Base-by-base conservation (phyloP, 1,140 invertebrate genomes). In the Bombus waltoni region DNA sequence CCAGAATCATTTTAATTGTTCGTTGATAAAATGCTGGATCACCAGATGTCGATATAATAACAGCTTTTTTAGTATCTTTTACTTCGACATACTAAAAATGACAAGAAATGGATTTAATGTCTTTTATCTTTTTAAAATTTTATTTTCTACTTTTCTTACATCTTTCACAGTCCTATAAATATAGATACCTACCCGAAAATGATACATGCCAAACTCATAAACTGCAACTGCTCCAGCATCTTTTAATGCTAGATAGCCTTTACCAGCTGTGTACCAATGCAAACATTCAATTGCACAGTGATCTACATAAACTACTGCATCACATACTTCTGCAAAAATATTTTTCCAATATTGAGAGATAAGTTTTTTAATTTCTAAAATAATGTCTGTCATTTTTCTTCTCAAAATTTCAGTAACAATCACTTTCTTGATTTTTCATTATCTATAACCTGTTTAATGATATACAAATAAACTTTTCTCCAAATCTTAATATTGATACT, bases 231-330 rank as follows among this genome's bases (percentile, higher is more conserved):
- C 96, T 68, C 96, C 96, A 65, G 95, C 94, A 89, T 95, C 86
- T 85, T 96, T 94, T 18, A 96, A 90, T 83, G 89, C 77, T 75
- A 94, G 70, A 79, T 94, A 94, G 42, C 93, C 92, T 79, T 87
- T 93, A 72, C 96, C 94, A 42, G 96, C 96, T 32, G 95, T 95
- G 91, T 96, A 94, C 96, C 96, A 97, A 86, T 96, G 96, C 15
- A 97, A 92, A 88, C 96, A 95, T 92, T 97, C 96, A 1, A 95
- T 94, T 81, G 95, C 94, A 40, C 90, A 86, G 82, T 96, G 93
- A 92, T 96, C 96, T 86, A 96, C 95, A 85, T 96, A 96, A 59
- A 97, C 96, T 62, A 95, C 94, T 86, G 96, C 94, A 86, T 94
- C 93, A 59, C 94, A 93, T 38, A 96, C 94, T 90, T 95, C 93